Percentiles rank a stretch among this genome's conserved stretches.
These are phyloP conservation scores for Agrypnus murinus DNA, from an alignment of 2,888 invertebrate genomes.

Conservation along the genomic window DNA sequence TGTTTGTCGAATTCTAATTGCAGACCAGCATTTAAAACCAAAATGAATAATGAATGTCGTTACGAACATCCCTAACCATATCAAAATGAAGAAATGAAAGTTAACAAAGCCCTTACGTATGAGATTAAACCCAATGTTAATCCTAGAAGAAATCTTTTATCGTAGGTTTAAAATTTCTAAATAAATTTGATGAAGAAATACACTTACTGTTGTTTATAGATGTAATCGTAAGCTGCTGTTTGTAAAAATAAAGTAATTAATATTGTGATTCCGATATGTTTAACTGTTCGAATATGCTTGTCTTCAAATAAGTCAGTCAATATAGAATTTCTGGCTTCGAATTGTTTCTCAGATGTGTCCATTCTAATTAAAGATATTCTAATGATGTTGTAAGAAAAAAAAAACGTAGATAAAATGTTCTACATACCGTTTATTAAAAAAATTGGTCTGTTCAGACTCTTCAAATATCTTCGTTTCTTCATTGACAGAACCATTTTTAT, in stretches of 20 bases:
- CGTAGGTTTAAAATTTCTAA: too few relatives aligned
- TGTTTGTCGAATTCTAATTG: slow-evolving; percentile 13
- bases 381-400: too few relatives aligned
- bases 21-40: slow-evolving; percentile 33
- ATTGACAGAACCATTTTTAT: too few relatives aligned
- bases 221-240: slow-evolving; percentile 82
- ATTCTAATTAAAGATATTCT: too few relatives aligned
- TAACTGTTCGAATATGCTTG: slow-evolving; percentile 87
- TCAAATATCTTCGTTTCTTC: too few relatives aligned
- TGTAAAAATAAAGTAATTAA: slow-evolving; percentile 82
- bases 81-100: slow-evolving; percentile 74
- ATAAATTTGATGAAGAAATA: too few relatives aligned
- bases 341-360: too few relatives aligned
- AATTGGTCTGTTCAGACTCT: too few relatives aligned
- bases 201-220: slow-evolving; percentile 84
- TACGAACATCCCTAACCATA: slow-evolving; percentile 74
- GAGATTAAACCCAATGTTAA: slow-evolving; percentile 77
- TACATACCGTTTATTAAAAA: too few relatives aligned
- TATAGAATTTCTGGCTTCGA: slow-evolving; percentile 82
- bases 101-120: slow-evolving; percentile 77
- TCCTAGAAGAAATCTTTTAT: too few relatives aligned
- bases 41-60: slow-evolving; percentile 60
- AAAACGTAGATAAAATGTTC: too few relatives aligned
- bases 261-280: slow-evolving; percentile 88
- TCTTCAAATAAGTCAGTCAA: slow-evolving; percentile 85